These are phyloP conservation scores for Knipowitschia caucasica DNA, from an alignment of 2,797 vertebrate genomes.

Conservation along the genomic window DNA sequence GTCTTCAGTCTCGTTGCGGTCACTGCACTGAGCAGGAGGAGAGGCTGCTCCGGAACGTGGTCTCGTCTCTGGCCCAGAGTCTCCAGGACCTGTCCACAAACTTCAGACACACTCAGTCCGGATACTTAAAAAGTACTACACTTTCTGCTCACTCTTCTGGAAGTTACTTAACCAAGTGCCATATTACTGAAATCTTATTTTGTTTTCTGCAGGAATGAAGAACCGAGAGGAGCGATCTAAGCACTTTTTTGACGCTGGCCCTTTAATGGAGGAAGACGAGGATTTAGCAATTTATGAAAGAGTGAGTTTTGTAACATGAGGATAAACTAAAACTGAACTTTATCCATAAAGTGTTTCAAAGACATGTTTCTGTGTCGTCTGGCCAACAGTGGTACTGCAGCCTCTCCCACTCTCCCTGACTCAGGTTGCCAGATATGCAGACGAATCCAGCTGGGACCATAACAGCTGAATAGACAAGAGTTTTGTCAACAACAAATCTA, in stretches of 20 bases:
- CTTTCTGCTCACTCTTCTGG: neutral
- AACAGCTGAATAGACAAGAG: too few species aligned
- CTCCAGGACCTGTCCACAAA: slow-evolving; percentile 92
- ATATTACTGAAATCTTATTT: neutral
- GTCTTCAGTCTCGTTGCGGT: slow-evolving; percentile 84
- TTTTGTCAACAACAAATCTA: too few species aligned
- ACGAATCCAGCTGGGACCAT: too few species aligned
- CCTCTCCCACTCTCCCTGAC: too few species aligned
- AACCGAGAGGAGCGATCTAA: slow-evolving; percentile 96
- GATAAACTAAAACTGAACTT: neutral
- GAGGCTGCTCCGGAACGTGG: slow-evolving; percentile 88
- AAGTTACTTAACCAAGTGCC: too few species aligned
- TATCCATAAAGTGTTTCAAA: too few species aligned
- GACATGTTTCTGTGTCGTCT: too few species aligned
- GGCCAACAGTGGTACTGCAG: too few species aligned
- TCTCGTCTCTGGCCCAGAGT: slow-evolving; percentile 90
- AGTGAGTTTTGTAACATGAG: slow-evolving; percentile 63
- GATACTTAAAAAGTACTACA: slow-evolving; percentile 92
- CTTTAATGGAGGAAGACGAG: slow-evolving; percentile 93
- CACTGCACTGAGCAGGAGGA: slow-evolving; percentile 93
- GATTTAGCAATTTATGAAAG: slow-evolving; percentile 86
- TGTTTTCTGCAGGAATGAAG: slow-evolving; percentile 85
- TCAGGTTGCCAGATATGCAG: too few species aligned
- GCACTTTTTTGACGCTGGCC: slow-evolving; percentile 96
- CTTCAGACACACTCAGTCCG: slow-evolving; percentile 93